Base-by-base conservation (phyloP, 2,888 invertebrate genomes). In the Chydorus sphaericus region DNA sequence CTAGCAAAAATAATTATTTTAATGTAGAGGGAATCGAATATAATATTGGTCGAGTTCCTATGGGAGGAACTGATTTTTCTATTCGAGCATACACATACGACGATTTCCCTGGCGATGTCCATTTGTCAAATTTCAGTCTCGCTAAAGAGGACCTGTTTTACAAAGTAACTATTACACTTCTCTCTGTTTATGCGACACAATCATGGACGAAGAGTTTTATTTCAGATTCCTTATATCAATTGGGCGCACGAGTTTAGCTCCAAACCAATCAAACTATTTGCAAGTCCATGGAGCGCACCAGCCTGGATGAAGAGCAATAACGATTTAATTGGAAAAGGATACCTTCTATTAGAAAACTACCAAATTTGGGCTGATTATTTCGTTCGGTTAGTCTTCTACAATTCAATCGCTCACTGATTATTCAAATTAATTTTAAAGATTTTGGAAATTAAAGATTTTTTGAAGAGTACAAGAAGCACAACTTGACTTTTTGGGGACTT, bases 31-130 rank as follows among this genome's bases (percentile, higher is more conserved):
- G 93, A 8, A 73, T 86, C 56, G 81, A 81, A 60, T 93, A 89
- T 69, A 84, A 78, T 62, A 66, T 91, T 61, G 81, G 84, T 48
- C 75, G 93, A 39, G 78, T 89, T 7, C 85, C 92, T 0, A 86
- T 92, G 59, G 92, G 80, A 1, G 89, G 90, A 10, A 78, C 80
- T 54, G 93, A 93, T 70, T 92, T 92, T 69, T 92, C 92, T 0
- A 78, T 81, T 0, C 77, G 75, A 50, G 74, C 79, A 0, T 93
- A 93, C 73, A 82, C 90, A 0, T 89, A 89, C 67, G 83, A 83
- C 65, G 75, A 81, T 63, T 79, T 82, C 62, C 68, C 68, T 5
- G 70, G 71, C 51, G 66, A 67, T 53, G 62, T 63, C 5, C 68
- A 70, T 0, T 71, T 92, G n/a, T 64, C 71, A 1, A 73, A 77